Evolutionary conservation across 2,113 vertebrate genomes (phyloP).

Genomic region (Daboia siamensis): DNA sequence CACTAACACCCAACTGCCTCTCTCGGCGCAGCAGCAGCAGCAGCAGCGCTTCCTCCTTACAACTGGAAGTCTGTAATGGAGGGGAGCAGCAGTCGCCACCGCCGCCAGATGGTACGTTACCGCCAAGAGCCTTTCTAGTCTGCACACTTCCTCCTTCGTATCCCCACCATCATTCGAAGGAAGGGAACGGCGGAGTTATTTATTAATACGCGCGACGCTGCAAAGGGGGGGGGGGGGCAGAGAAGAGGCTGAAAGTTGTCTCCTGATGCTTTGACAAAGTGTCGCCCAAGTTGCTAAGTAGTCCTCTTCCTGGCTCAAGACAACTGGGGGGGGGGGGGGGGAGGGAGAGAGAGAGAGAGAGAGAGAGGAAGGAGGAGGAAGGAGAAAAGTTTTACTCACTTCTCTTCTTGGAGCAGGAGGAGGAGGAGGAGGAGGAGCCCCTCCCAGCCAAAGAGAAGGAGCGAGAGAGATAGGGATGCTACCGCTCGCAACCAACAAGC

Average conservation of each 20-base stretch:
- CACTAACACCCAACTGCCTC: constrained; percentile 13
- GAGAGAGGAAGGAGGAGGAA: not conserved
- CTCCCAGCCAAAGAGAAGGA: constrained; percentile 25
- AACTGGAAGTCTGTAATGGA: constrained; percentile 31
- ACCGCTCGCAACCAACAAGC: constrained; percentile 46
- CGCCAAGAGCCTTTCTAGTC: not conserved
- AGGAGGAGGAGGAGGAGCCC: constrained; percentile 1
- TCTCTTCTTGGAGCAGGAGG: not conserved
- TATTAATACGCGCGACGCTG: not conserved
- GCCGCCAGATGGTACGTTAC: constrained; percentile 34
- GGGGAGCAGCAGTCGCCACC: constrained; percentile 14
- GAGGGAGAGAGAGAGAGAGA: no score
- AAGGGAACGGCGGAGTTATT: not conserved
- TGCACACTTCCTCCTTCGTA: not conserved
- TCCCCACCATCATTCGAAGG: not conserved
- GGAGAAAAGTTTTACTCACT: constrained; percentile 28
- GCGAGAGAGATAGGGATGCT: constrained; percentile 46
- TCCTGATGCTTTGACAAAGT: not conserved
- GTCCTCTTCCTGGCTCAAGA: not conserved
- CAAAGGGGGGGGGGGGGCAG: not conserved
- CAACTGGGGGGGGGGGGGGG: no score
- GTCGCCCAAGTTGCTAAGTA: constrained; percentile 1
- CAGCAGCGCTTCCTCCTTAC: constrained; percentile 20
- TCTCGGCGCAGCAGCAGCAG: not conserved
- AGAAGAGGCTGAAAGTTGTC: not conserved